phyloP scores from a whole-genome alignment of 2,888 invertebrate species.

The Pardosa pseudoannulata region DNA sequence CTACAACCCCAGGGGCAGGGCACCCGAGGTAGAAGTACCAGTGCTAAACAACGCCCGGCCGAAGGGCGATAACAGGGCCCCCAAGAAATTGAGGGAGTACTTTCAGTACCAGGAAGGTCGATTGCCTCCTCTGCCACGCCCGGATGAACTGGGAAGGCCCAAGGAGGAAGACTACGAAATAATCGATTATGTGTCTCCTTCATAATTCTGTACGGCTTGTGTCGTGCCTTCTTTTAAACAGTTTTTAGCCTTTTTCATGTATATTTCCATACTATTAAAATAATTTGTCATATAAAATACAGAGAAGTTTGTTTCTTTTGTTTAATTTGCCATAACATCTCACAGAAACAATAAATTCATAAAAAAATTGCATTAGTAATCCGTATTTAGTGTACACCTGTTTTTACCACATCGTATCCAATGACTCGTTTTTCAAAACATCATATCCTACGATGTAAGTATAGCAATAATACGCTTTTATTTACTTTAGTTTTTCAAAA shows the following conservation, averaged over 20 bases:
- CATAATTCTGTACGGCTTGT: neutral
- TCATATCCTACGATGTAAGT: too few species aligned
- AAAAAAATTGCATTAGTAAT: too few species aligned
- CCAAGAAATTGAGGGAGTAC: constrained; percentile 55
- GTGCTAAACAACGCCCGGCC: constrained; percentile 63
- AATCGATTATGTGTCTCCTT: constrained; percentile 62
- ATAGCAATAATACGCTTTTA: too few species aligned
- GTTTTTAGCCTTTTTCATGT: neutral
- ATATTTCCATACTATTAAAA: neutral
- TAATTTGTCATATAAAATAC: too few species aligned
- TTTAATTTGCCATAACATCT: too few species aligned
- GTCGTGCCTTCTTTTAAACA: too few species aligned
- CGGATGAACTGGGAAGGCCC: constrained; percentile 52
- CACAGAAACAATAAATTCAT: too few species aligned
- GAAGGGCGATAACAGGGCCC: constrained; percentile 41
- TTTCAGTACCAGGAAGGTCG: constrained; percentile 53
- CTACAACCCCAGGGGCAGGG: constrained; percentile 16
- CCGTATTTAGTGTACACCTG: too few species aligned
- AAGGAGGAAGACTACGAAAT: constrained; percentile 70
- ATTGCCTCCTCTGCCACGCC: constrained; percentile 33
- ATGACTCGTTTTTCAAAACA: too few species aligned
- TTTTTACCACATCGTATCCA: too few species aligned
- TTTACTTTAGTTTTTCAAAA: too few species aligned
- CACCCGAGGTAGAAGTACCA: constrained; percentile 56
- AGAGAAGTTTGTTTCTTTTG: too few species aligned